Conservation (phyloP, 1,140 invertebrate species). For the Rhyacophila brunnea region DNA sequence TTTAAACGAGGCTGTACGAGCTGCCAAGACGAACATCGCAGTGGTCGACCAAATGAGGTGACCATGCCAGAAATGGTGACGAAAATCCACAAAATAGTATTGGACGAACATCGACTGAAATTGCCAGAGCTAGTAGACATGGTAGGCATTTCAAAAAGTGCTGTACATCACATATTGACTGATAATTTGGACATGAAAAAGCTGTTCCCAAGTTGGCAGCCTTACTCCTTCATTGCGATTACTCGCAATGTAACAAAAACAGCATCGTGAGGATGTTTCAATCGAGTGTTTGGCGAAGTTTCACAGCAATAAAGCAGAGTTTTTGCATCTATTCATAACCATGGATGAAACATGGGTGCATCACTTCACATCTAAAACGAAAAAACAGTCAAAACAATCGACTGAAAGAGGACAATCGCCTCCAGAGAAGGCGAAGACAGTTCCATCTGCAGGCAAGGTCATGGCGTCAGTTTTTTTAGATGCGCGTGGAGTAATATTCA, state of each 20-base stretch:
- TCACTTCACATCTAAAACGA: slow-evolving; percentile 42
- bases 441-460: slow-evolving; percentile 38
- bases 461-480: slow-evolving; percentile 42
- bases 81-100: slow-evolving; percentile 3
- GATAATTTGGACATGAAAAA: slow-evolving; percentile 36
- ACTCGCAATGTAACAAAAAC: slow-evolving; percentile 40
- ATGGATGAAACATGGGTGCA: slow-evolving; percentile 46
- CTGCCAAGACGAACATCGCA: slow-evolving; percentile 33
- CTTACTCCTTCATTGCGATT: too few species aligned
- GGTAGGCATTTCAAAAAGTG: slow-evolving; percentile 32
- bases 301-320: slow-evolving; percentile 25
- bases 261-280: slow-evolving; percentile 3
- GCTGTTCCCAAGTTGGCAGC: slow-evolving; percentile 38
- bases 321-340: slow-evolving; percentile 41
- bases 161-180: slow-evolving; percentile 31
- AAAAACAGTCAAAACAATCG: slow-evolving; percentile 43
- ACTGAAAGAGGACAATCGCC: slow-evolving; percentile 32
- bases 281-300: slow-evolving; percentile 3
- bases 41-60: slow-evolving; percentile 32
- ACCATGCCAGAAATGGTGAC: slow-evolving; percentile 24
- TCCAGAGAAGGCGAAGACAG: slow-evolving; percentile 40
- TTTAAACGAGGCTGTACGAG: slow-evolving; percentile 33
- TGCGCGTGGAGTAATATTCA: slow-evolving; percentile 37
- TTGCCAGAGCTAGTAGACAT: slow-evolving; percentile 31
- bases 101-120: slow-evolving; percentile 34